These are phyloP conservation scores for Amphiprion percula DNA, from an alignment of 2,113 vertebrate genomes.

Conservation along the genomic window DNA sequence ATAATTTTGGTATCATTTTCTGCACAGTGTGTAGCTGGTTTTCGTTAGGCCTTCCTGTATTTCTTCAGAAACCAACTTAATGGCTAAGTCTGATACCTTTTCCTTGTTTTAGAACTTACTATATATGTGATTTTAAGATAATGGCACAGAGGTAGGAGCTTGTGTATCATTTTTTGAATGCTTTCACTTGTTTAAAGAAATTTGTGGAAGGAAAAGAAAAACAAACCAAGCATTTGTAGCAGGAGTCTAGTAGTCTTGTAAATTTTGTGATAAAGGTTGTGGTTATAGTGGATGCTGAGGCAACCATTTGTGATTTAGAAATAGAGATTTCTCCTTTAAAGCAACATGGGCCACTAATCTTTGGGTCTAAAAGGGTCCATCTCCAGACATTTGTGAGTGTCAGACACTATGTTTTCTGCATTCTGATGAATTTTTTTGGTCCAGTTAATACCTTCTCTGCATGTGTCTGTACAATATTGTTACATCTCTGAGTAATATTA, in stretches of 20 bases:
- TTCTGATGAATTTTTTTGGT: too few species aligned
- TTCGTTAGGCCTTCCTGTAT: not conserved
- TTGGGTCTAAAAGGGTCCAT: too few species aligned
- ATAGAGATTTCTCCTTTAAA: not conserved
- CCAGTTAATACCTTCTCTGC: too few species aligned
- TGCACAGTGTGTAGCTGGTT: not conserved
- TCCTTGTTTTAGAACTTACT: not conserved
- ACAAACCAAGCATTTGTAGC: not conserved
- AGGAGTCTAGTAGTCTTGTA: not conserved
- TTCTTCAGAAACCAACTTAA: not conserved
- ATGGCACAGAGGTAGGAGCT: not conserved
- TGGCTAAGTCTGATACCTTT: not conserved
- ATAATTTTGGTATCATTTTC: not conserved
- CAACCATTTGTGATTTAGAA: not conserved
- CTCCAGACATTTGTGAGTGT: too few species aligned
- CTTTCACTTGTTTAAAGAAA: not conserved
- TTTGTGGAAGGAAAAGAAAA: not conserved
- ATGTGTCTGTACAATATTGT: too few species aligned
- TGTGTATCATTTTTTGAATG: not conserved
- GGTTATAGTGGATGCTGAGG: not conserved
- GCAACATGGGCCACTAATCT: not conserved
- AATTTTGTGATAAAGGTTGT: not conserved
- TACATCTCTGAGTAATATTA: too few species aligned
- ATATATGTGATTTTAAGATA: constrained; percentile 6
- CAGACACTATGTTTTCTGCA: too few species aligned